Conservation (phyloP, 2,113 vertebrate genomes). For the Microtus oregoni region DNA sequence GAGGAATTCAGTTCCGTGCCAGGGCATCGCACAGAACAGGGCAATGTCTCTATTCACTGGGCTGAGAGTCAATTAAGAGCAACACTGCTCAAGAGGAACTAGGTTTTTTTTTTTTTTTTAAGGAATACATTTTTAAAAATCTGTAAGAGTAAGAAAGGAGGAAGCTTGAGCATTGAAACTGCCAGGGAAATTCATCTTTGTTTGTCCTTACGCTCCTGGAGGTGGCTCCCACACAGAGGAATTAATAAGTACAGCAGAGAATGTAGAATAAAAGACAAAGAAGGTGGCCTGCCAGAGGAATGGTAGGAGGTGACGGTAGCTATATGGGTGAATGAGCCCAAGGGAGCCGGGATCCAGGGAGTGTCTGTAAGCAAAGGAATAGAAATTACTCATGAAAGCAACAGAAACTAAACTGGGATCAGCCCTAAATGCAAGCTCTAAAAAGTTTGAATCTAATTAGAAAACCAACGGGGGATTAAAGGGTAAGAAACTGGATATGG, state of each 20-base stretch:
- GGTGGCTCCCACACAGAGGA: neutral
- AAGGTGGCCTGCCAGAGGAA: constrained; percentile 23
- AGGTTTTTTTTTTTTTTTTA: neutral
- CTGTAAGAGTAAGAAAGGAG: constrained; percentile 42
- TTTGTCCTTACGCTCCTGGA: constrained; percentile 47
- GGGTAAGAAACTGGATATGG: neutral
- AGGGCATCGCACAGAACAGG: constrained; percentile 45
- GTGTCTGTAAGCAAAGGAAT: neutral
- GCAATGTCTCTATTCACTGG: constrained; percentile 64
- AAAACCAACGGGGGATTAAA: constrained; percentile 33
- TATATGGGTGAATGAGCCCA: neutral
- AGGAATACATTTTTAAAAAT: constrained; percentile 28
- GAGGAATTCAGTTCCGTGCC: constrained; percentile 47
- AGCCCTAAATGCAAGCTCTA: neutral
- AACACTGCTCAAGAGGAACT: neutral
- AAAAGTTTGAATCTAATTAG: constrained; percentile 55
- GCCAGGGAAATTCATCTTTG: constrained; percentile 66
- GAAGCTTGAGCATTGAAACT: constrained; percentile 34
- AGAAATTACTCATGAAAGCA: constrained; percentile 32
- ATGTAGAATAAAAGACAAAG: neutral
- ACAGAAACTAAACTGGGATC: neutral
- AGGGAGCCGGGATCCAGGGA: neutral
- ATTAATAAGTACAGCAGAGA: neutral
- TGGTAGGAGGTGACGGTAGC: neutral
- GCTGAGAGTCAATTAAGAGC: constrained; percentile 50